Evolutionary conservation across 2,797 vertebrate species (phyloP).

Genomic region (Oreochromis mossambicus): DNA sequence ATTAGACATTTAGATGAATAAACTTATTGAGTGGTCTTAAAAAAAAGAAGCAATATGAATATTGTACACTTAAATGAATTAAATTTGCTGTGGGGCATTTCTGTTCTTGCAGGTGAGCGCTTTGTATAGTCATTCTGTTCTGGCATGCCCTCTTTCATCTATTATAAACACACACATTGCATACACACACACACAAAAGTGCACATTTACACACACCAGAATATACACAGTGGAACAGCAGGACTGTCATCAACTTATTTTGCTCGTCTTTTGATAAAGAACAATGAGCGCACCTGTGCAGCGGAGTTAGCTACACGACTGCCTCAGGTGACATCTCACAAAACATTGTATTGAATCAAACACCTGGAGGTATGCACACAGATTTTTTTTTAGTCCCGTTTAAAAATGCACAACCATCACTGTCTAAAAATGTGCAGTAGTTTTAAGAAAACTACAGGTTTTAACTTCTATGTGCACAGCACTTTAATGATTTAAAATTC

Average conservation of each 20-base stretch:
- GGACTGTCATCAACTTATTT: constrained; percentile 34
- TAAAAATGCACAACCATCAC: constrained; percentile 6
- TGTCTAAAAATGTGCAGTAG: constrained; percentile 31
- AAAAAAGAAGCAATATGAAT: constrained; percentile 18
- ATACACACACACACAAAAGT: neutral
- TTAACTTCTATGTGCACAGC: neutral
- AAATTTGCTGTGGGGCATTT: constrained; percentile 42
- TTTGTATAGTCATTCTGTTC: constrained; percentile 42
- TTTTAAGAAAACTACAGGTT: constrained; percentile 44
- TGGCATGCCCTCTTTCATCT: constrained; percentile 49
- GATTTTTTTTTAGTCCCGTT: neutral
- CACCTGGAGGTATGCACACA: constrained; percentile 37
- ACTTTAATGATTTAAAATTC: neutral
- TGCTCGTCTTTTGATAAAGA: constrained; percentile 46
- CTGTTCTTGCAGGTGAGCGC: constrained; percentile 25
- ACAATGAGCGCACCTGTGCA: constrained; percentile 63
- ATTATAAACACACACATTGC: constrained; percentile 5
- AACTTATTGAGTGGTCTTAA: constrained; percentile 31
- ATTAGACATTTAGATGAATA: constrained; percentile 15
- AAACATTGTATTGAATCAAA: constrained; percentile 35
- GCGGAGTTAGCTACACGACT: constrained; percentile 18
- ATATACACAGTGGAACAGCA: constrained; percentile 30
- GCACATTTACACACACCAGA: neutral
- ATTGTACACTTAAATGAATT: constrained; percentile 33
- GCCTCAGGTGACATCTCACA: constrained; percentile 57